These are phyloP conservation scores for Ceryle rudis DNA, from an alignment of 2,797 vertebrate genomes.

Conservation along the genomic window DNA sequence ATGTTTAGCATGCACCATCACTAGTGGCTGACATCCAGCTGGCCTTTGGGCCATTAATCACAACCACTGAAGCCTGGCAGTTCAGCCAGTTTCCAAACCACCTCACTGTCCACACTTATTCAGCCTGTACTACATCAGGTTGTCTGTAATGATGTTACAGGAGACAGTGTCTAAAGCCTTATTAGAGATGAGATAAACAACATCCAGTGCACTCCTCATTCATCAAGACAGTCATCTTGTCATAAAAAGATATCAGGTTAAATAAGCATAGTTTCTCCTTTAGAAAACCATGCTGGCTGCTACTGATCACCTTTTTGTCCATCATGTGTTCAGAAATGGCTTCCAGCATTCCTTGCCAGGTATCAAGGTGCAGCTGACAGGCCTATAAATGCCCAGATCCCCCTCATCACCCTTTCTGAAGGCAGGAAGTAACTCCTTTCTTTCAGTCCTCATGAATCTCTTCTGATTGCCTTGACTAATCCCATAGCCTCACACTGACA, in stretches of 20 bases:
- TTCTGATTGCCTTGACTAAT: neutral
- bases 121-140: neutral
- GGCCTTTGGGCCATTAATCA: rapidly evolving
- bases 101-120: neutral
- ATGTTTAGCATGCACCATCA: neutral
- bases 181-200: neutral
- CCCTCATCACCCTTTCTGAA: neutral
- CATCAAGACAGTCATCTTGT: neutral
- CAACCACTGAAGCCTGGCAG: neutral
- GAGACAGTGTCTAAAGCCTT: neutral
- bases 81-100: neutral
- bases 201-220: neutral
- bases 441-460: neutral
- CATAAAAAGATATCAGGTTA: neutral
- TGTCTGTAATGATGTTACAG: neutral
- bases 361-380: neutral
- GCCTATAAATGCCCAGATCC: neutral
- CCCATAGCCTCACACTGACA: rapidly evolving
- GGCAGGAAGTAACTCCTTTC: neutral
- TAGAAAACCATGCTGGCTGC: neutral
- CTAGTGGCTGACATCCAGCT: neutral
- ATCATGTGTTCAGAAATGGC: neutral
- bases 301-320: rapidly evolving
- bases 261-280: neutral
- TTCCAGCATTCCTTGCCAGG: neutral